Evolutionary conservation across 2,113 vertebrate genomes (phyloP).

Genomic region (Crotalus tigris): DNA sequence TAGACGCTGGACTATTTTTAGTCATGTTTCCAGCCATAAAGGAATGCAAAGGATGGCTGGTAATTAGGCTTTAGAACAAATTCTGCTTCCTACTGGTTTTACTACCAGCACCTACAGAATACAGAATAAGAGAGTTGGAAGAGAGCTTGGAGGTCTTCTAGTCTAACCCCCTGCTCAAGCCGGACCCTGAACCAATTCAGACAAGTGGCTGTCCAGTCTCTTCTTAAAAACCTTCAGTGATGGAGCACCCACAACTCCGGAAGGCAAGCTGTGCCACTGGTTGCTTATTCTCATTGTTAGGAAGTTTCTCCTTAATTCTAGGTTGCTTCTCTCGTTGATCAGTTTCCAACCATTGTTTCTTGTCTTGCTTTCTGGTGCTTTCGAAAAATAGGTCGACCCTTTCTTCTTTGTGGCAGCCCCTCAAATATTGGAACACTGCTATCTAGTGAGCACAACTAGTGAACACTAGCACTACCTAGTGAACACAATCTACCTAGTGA

Average conservation of each 20-base stretch:
- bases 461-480: not conserved
- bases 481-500: not conserved
- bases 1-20: slow-evolving; percentile 3
- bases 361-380: not conserved
- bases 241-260: not conserved
- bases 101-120: not conserved
- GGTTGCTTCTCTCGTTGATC: not conserved
- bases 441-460: not conserved
- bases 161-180: not conserved
- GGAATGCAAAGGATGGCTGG: not conserved
- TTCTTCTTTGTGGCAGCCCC: too few relatives aligned
- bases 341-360: not conserved
- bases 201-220: not conserved
- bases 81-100: not conserved
- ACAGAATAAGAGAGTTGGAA: not conserved
- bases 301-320: not conserved
- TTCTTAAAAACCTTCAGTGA: not conserved
- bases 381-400: too few relatives aligned
- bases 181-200: not conserved
- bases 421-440: too few relatives aligned
- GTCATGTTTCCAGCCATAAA: not conserved
- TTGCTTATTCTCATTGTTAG: not conserved
- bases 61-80: not conserved
- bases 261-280: not conserved
- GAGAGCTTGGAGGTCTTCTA: not conserved